Evolutionary conservation across 2,888 invertebrate genomes (phyloP).

Genomic region (Diogma glabrata): DNA sequence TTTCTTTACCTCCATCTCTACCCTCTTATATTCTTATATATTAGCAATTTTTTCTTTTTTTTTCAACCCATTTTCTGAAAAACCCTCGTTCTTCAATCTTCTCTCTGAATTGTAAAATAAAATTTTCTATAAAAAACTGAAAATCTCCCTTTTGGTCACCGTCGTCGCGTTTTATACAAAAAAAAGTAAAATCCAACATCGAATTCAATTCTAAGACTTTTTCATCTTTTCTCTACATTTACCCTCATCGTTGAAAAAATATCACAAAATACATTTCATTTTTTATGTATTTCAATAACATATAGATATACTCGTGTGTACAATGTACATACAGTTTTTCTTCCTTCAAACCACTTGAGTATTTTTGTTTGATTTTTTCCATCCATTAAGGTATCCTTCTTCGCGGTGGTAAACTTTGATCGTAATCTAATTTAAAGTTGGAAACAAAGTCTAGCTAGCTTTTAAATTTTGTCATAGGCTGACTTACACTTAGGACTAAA

Average conservation of each 20-base stretch:
- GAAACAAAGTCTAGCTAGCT: no score
- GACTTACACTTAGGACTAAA: no score
- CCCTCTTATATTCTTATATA: constrained; percentile 3
- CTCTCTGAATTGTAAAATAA: background rate
- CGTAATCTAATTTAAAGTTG: no score
- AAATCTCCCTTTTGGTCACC: constrained; percentile 12
- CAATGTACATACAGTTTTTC: no score
- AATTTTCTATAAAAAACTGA: constrained; percentile 8
- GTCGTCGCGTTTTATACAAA: constrained; percentile 9
- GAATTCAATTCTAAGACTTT: constrained; percentile 9
- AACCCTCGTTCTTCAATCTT: background rate
- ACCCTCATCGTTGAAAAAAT: constrained; percentile 9
- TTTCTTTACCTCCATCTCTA: constrained; percentile 6
- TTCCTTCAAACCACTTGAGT: background rate
- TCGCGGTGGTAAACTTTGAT: no score
- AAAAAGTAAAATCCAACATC: constrained; percentile 5
- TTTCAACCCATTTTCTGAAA: constrained; percentile 4
- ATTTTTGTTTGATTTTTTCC: no score
- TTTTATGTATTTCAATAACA: no score
- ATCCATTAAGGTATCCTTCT: constrained; percentile 1
- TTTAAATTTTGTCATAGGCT: no score
- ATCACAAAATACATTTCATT: no score
- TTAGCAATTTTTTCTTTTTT: constrained; percentile 4
- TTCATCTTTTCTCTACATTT: constrained; percentile 9
- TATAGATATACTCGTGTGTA: no score